These are phyloP conservation scores for Brenthis daphne DNA, from an alignment of 2,888 invertebrate genomes.

Conservation along the genomic window DNA sequence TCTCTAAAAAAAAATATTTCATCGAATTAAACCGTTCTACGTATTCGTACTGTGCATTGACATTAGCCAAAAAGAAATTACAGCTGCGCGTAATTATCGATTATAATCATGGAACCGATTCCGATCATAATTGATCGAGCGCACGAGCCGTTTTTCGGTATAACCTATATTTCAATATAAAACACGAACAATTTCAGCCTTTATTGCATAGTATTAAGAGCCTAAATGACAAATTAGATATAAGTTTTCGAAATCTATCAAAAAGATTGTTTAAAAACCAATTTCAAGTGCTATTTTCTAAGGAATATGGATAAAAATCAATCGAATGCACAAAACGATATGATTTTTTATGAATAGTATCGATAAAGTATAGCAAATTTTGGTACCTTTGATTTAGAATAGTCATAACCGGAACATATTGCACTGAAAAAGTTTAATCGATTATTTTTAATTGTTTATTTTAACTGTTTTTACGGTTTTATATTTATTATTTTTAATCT, in stretches of 20 bases:
- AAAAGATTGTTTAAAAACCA: neutral
- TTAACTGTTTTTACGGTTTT: conserved; percentile 10
- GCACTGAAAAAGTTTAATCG: conserved; percentile 17
- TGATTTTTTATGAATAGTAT: neutral
- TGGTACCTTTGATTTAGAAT: conserved; percentile 7
- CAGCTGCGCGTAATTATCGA: conserved; percentile 72
- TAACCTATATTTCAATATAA: conserved; percentile 28
- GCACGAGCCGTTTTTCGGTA: conserved; percentile 54
- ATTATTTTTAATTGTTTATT: conserved; percentile 16
- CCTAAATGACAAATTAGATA: conserved; percentile 6
- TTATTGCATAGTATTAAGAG: neutral
- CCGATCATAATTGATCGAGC: conserved; percentile 70
- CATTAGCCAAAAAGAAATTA: conserved; percentile 54
- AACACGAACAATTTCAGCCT: conserved; percentile 13
- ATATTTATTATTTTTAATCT: neutral
- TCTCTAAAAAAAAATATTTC: neutral
- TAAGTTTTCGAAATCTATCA: neutral
- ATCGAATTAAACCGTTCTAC: neutral
- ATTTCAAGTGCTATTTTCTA: conserved; percentile 13
- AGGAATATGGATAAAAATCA: conserved; percentile 14
- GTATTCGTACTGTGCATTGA: conserved; percentile 35
- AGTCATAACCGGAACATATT: conserved; percentile 8
- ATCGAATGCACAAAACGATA: neutral
- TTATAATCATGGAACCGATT: conserved; percentile 72
- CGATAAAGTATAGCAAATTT: conserved; percentile 10